Base-by-base conservation (phyloP, 2,113 vertebrate genomes). In the Petromus typicus region DNA sequence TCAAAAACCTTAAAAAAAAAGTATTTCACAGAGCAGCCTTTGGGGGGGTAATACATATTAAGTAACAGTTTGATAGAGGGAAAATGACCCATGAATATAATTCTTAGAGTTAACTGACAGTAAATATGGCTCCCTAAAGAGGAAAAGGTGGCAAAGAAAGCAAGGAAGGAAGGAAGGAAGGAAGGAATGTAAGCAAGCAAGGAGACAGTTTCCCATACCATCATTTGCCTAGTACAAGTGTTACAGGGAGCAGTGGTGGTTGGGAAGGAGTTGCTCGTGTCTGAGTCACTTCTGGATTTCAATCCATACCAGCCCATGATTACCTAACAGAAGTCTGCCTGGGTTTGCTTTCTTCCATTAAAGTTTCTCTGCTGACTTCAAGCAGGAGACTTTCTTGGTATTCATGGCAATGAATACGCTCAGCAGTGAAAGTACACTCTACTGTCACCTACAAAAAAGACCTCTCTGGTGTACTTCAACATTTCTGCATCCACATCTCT, bases 11-110 rank as follows among this genome's bases (percentile, higher is more conserved):
- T n/a, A n/a, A n/a, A n/a, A n/a, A n/a, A n/a, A n/a, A n/a, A n/a
- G n/a, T n/a, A n/a, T n/a, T n/a, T n/a, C n/a, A n/a, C 22, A 79
- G 7, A 89, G 13, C 3, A 57, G 2, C 34, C 22, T 73, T 61
- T 78, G 45, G 82, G 82, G 5, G 86, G 86, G 90, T 78, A 56
- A 69, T 63, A 14, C 27, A 32, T 14, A 71, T 82, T 78, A 90
- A 59, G 3, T 61, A 69, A 57, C 1, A 83, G 64, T 56, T 54
- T 76, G 34, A 88, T 92, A 66, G 45, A 7, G 45, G 57, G 23
- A 81, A 81, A 90, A 61, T 85, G 43, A 69, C 6, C 32, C 34
- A 13, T 40, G 25, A 12, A 67, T 79, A 27, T 64, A 87, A 79
- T 82, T 75, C 40, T 67, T 78, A 84, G 48, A 84, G 75, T 61